Evolutionary conservation across 2,888 invertebrate species (phyloP).

Genomic region (Hyles lineata): DNA sequence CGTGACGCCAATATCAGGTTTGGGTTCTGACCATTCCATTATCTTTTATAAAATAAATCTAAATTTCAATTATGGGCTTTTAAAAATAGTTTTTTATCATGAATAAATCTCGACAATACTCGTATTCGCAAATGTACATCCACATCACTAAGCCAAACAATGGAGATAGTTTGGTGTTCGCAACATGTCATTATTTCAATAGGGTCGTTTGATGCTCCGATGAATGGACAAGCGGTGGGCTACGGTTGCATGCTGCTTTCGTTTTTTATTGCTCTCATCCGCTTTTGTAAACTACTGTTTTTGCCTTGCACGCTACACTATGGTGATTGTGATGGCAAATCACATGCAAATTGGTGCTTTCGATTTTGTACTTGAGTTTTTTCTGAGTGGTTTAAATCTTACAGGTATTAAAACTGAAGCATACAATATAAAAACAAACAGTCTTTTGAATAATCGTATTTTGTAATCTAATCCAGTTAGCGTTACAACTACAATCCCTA

Average conservation of each 20-base stretch:
- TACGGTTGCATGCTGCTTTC: conserved; percentile 33
- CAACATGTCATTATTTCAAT: conserved; percentile 63
- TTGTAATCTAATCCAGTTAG: too few relatives aligned
- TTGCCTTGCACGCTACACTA: conserved; percentile 3
- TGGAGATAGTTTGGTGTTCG: conserved; percentile 62
- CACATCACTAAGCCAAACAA: conserved; percentile 45
- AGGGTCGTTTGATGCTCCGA: conserved; percentile 69
- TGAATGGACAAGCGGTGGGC: conserved; percentile 59
- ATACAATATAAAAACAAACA: too few relatives aligned
- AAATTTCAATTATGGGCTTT: background rate
- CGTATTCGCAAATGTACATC: background rate
- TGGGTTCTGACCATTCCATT: background rate
- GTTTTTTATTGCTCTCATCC: conserved; percentile 31
- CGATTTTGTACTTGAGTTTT: background rate
- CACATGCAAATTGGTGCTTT: conserved; percentile 1
- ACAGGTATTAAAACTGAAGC: too few relatives aligned
- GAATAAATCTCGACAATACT: background rate
- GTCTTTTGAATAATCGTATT: too few relatives aligned
- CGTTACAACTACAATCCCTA: too few relatives aligned
- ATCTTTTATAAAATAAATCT: background rate
- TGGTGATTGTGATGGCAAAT: conserved; percentile 5
- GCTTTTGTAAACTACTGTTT: conserved; percentile 25
- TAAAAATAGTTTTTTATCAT: background rate
- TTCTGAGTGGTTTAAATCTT: too few relatives aligned
- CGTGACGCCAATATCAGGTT: too few relatives aligned